These are phyloP conservation scores for Alexandromys fortis DNA, from an alignment of 2,113 vertebrate genomes.

Conservation along the genomic window DNA sequence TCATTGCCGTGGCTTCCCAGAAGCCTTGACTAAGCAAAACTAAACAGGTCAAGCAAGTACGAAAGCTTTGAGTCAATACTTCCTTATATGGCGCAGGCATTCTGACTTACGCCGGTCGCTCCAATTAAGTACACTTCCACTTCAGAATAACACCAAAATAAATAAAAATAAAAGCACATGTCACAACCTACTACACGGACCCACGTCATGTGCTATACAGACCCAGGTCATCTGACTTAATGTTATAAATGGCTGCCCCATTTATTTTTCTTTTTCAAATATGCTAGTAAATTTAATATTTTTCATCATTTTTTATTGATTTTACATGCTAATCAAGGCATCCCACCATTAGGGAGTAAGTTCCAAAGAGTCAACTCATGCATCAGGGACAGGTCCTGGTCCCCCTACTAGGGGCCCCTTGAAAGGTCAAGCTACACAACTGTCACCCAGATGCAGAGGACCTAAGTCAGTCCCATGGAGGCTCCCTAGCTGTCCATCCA, in stretches of 20 bases:
- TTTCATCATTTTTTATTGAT: too few species aligned
- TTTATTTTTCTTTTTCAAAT: neutral
- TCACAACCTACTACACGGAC: neutral
- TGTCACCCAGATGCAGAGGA: too few species aligned
- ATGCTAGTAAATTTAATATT: too few species aligned
- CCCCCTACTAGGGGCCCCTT: too few species aligned
- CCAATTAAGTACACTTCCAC: neutral
- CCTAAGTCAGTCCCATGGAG: too few species aligned
- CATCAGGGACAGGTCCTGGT: too few species aligned
- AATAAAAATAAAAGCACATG: neutral
- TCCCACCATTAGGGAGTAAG: too few species aligned
- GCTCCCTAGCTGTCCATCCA: too few species aligned
- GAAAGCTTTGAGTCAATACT: neutral
- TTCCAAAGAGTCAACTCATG: too few species aligned
- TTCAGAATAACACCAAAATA: neutral
- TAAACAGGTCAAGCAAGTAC: neutral
- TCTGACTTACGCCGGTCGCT: neutral
- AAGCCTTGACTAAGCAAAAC: slow-evolving; percentile 7
- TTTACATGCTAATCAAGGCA: too few species aligned
- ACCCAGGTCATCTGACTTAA: neutral
- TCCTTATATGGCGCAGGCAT: neutral
- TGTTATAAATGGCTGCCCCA: neutral
- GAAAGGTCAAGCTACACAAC: too few species aligned
- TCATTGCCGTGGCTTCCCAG: neutral
- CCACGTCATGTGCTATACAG: neutral